Percentiles rank a stretch among this genome's conserved stretches.
Conservation (phyloP, 2,888 invertebrate species). For the Spatulosminthurus flaviceps region DNA sequence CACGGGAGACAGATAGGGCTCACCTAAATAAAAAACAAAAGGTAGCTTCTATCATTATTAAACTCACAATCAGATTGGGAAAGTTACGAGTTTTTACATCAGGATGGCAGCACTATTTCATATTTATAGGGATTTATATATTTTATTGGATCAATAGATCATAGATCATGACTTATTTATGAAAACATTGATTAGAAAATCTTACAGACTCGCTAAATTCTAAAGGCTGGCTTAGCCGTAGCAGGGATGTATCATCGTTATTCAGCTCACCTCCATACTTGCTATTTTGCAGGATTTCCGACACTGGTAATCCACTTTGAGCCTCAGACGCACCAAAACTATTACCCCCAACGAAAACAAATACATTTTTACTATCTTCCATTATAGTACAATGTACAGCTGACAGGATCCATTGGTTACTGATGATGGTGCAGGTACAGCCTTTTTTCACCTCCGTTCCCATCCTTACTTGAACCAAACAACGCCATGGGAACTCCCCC, state of each 20-base stretch:
- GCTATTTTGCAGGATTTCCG: neutral
- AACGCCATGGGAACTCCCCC: slow-evolving; percentile 29
- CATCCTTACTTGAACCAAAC: slow-evolving; percentile 17
- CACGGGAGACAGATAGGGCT: slow-evolving; percentile 29
- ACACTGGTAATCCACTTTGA: neutral
- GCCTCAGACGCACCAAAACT: neutral
- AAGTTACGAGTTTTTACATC: neutral
- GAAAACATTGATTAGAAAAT: neutral
- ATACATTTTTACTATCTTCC: neutral
- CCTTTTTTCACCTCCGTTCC: neutral
- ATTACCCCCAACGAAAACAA: slow-evolving; percentile 13
- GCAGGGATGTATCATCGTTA: slow-evolving; percentile 25
- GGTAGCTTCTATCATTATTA: neutral
- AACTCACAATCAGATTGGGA: no score
- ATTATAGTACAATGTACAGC: slow-evolving; percentile 25
- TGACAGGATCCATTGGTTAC: slow-evolving; percentile 26
- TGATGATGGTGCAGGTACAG: slow-evolving; percentile 37
- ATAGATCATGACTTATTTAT: neutral
- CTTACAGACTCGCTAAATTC: slow-evolving; percentile 14
- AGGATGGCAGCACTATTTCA: no score
- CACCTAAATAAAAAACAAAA: slow-evolving; percentile 26
- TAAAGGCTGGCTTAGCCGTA: slow-evolving; percentile 22
- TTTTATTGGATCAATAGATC: neutral
- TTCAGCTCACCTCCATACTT: neutral
- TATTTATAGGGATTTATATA: no score